Evolutionary conservation across 2,113 vertebrate species (phyloP).

Genomic region (Platichthys flesus): DNA sequence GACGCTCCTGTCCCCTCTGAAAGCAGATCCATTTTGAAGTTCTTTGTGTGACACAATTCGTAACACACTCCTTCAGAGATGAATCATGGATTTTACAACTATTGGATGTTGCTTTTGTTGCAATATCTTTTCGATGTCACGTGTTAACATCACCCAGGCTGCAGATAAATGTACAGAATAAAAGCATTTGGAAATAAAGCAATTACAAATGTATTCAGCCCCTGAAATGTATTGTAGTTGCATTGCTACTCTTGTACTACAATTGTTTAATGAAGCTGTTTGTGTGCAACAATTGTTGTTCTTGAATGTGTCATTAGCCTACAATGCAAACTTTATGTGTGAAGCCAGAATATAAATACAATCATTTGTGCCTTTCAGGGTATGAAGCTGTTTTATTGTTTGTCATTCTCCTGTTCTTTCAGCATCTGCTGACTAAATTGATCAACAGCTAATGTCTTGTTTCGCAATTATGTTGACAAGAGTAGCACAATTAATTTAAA

Average conservation of each 20-base stretch:
- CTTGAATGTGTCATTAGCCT: slow-evolving; percentile 21
- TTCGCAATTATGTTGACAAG: slow-evolving; percentile 55
- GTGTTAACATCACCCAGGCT: not conserved
- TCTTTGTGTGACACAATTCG: slow-evolving; percentile 42
- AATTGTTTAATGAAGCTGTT: slow-evolving; percentile 10
- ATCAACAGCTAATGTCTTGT: slow-evolving; percentile 57
- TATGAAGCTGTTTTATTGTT: slow-evolving; percentile 19
- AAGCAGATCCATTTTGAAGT: slow-evolving; percentile 29
- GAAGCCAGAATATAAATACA: not conserved
- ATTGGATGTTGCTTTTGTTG: slow-evolving; percentile 9
- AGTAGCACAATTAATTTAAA: slow-evolving; percentile 65
- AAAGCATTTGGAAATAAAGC: slow-evolving; percentile 15
- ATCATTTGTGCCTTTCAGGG: not conserved
- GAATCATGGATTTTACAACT: slow-evolving; percentile 18
- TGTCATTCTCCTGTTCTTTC: slow-evolving; percentile 26
- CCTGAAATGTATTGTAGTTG: slow-evolving; percentile 1
- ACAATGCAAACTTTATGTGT: not conserved
- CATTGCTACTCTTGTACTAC: not conserved
- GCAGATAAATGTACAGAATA: slow-evolving; percentile 1
- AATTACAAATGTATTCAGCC: not conserved
- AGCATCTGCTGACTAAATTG: slow-evolving; percentile 65
- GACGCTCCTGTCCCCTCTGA: slow-evolving; percentile 31
- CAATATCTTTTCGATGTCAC: not conserved
- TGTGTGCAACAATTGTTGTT: slow-evolving; percentile 3
- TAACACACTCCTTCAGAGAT: slow-evolving; percentile 16